phyloP scores from a whole-genome alignment of 2,888 invertebrate genomes.

The Calameuta idolon region DNA sequence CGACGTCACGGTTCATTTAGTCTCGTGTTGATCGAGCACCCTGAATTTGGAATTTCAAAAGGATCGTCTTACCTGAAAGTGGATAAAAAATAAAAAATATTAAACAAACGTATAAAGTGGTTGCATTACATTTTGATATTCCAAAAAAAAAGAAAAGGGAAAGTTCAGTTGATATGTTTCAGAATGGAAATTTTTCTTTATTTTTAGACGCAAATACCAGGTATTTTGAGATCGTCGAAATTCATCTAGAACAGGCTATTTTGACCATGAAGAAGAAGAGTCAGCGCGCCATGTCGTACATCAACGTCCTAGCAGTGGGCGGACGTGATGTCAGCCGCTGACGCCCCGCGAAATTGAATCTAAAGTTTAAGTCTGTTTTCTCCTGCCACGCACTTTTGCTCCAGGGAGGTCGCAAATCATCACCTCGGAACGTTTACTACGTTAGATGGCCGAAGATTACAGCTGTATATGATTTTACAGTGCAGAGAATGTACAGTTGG shows the following conservation, averaged over 20 bases:
- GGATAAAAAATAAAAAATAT: background rate
- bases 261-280: constrained; percentile 7
- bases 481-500: background rate
- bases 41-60: background rate
- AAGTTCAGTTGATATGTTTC: background rate
- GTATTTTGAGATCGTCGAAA: background rate
- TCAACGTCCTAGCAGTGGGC: constrained; percentile 60
- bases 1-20: background rate
- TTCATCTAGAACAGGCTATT: background rate
- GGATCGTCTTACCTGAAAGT: background rate
- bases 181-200: too few relatives aligned
- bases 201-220: background rate
- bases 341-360: constrained; percentile 66
- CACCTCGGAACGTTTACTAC: constrained; percentile 61
- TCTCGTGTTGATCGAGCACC: background rate
- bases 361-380: constrained; percentile 57
- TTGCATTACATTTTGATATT: background rate
- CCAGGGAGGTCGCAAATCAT: constrained; percentile 65
- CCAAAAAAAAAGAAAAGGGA: background rate
- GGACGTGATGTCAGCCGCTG: constrained; percentile 64
- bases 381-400: constrained; percentile 38
- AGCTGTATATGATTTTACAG: constrained; percentile 33
- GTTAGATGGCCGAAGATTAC: constrained; percentile 64
- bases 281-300: constrained; percentile 45
- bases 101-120: background rate